Percentiles rank a stretch among this genome's conserved stretches.
Evolutionary conservation across 37 sponge, comb jelly and placozoan species (phyloP).

Genomic region (Bolinopsis microptera): DNA sequence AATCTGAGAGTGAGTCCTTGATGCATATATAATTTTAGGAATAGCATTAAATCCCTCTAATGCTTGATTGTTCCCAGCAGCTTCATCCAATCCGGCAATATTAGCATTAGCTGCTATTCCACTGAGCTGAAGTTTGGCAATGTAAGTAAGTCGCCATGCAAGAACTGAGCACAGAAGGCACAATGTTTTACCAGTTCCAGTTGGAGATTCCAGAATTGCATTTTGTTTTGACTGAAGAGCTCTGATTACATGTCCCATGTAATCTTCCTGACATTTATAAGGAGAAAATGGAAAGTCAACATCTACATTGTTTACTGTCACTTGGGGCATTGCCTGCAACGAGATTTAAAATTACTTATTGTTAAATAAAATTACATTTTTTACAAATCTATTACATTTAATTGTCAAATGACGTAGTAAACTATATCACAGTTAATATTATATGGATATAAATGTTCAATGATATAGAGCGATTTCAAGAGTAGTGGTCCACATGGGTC

Average conservation of each 20-base stretch:
- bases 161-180: slow-evolving; percentile 92
- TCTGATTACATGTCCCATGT: slow-evolving; percentile 25
- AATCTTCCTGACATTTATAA: slow-evolving; percentile 62
- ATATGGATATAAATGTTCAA: too few relatives aligned
- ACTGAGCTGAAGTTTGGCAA: slow-evolving; percentile 32
- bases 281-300: slow-evolving; percentile 46
- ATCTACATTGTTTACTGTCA: slow-evolving; percentile 27
- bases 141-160: slow-evolving; percentile 81
- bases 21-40: slow-evolving; percentile 94
- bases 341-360: too few relatives aligned
- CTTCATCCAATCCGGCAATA: slow-evolving; percentile 15
- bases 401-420: too few relatives aligned
- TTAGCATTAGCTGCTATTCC: not conserved
- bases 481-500: too few relatives aligned
- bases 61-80: not conserved
- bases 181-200: slow-evolving; percentile 79
- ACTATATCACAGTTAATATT: too few relatives aligned
- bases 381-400: too few relatives aligned
- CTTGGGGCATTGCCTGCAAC: not conserved
- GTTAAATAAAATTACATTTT: too few relatives aligned
- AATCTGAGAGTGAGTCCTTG: slow-evolving; percentile 95
- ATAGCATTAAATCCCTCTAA: not conserved
- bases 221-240: slow-evolving; percentile 37
- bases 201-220: slow-evolving; percentile 61
- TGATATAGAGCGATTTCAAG: too few relatives aligned